These are phyloP conservation scores for Oreochromis niloticus DNA, from an alignment of 2,113 vertebrate genomes.

Conservation along the genomic window DNA sequence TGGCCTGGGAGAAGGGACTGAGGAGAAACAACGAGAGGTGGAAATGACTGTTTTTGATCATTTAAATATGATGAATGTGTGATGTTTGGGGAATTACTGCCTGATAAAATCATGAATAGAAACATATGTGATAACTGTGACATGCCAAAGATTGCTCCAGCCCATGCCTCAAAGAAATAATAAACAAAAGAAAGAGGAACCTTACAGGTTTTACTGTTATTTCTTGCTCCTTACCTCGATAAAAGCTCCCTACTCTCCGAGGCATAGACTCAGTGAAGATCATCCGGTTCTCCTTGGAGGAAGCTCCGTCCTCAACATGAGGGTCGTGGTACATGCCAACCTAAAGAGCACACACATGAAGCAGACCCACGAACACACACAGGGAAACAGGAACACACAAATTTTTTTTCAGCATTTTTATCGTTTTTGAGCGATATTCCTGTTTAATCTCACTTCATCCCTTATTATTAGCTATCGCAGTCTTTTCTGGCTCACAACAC, in stretches of 20 bases:
- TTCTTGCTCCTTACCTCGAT: constrained; percentile 79
- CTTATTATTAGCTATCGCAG: background rate
- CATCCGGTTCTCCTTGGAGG: constrained; percentile 94
- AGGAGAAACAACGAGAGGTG: background rate
- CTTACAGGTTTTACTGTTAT: background rate
- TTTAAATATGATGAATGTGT: background rate
- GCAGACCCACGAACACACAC: background rate
- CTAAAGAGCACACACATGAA: constrained; percentile 62
- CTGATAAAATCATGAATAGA: background rate
- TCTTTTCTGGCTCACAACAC: constrained; percentile 11
- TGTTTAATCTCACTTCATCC: background rate
- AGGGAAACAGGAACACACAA: background rate
- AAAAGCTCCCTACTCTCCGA: constrained; percentile 95
- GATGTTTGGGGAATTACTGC: background rate
- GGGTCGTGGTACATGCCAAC: constrained; percentile 89
- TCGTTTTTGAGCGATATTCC: background rate
- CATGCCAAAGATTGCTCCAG: background rate
- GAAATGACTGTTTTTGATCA: background rate
- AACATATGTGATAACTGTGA: background rate
- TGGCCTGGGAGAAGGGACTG: constrained; percentile 93
- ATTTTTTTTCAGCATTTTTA: background rate
- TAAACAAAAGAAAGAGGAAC: background rate
- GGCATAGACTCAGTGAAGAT: constrained; percentile 97
- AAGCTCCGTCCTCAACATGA: constrained; percentile 85
- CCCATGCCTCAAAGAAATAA: background rate